Base-by-base conservation (phyloP, 2,113 vertebrate species). In the Rhea pennata region DNA sequence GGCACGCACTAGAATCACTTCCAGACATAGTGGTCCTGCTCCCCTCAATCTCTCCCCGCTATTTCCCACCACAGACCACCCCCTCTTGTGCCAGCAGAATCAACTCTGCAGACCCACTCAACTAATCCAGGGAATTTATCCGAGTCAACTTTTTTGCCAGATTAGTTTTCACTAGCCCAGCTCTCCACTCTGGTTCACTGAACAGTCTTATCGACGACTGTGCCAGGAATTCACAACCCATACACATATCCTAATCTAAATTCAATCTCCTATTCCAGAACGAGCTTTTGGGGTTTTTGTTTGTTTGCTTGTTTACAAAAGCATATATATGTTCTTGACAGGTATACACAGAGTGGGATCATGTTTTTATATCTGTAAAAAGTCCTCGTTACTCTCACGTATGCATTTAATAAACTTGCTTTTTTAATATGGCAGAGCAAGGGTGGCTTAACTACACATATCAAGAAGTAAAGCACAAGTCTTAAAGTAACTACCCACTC, bases 11-110 rank as follows among this genome's bases (percentile, higher is more conserved):
- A 50, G 2, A 12, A 27, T 51, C 67, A 23, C 64, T 36, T 22
- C 44, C 51, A 74, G 69, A 46, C 69, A 39, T 54, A 69, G 48
- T 19, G 86, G 87, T 59, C n/a, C 69, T 70, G 69, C 79, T 74
- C 53, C 27, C 87, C 69, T 19, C 74, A 81, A 77, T 61, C 61
- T 74, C 73, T 67, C 40, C 50, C 64, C 58, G 46, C 24, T 0
- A 1, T 40, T 24, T 19, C 53, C 46, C 29, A 79, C 29, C 24
- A 53, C 7, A 6, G 0, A 0, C 4, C 82, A 27, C 12, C 11
- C 31, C 23, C 16, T 21, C 62, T 66, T 8, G 24, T 70, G 31
- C 90, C 66, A 75, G 51, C 33, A 50, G 48, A 15, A 80, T 21
- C 36, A 88, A 64, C 66, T 21, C 88, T 59, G 58, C 61, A 40